Percentiles rank a stretch among this genome's conserved stretches.
Conservation (phyloP, 2,888 invertebrate species). For the Xestia rhomboidea region DNA sequence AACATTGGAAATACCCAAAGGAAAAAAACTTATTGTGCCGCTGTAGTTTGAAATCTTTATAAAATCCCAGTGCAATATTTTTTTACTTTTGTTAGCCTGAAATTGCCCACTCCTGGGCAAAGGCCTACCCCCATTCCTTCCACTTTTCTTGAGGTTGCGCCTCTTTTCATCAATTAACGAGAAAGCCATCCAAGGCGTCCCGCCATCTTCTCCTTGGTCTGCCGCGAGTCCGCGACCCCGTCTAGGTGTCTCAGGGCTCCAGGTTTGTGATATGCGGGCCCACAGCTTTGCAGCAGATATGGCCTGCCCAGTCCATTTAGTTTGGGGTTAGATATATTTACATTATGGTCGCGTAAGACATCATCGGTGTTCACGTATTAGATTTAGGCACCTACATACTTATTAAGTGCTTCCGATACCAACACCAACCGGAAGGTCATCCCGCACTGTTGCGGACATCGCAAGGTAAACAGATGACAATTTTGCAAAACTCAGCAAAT, state of each 20-base stretch:
- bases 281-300: too few relatives aligned
- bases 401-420: not conserved
- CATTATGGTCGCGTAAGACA: not conserved
- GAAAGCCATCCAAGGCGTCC: too few relatives aligned
- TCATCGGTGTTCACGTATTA: not conserved
- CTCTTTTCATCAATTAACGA: too few relatives aligned
- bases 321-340: not conserved
- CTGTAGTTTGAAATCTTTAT: not conserved
- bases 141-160: too few relatives aligned
- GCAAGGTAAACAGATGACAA: not conserved
- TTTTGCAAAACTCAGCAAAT: conserved; percentile 20
- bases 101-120: too few relatives aligned
- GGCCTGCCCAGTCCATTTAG: too few relatives aligned
- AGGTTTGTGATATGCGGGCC: too few relatives aligned
- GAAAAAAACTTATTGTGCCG: not conserved
- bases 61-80: not conserved
- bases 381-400: not conserved
- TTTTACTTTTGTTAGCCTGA: too few relatives aligned
- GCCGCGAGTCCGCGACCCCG: too few relatives aligned
- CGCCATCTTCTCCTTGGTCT: too few relatives aligned
- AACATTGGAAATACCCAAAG: conserved; percentile 2
- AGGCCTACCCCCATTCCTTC: too few relatives aligned
- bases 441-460: not conserved
- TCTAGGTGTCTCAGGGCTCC: too few relatives aligned
- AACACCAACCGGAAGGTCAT: conserved; percentile 1